Percentiles rank a stretch among this genome's conserved stretches.
phyloP scores from a whole-genome alignment of 2,113 vertebrate species.

The Ptyas mucosa region DNA sequence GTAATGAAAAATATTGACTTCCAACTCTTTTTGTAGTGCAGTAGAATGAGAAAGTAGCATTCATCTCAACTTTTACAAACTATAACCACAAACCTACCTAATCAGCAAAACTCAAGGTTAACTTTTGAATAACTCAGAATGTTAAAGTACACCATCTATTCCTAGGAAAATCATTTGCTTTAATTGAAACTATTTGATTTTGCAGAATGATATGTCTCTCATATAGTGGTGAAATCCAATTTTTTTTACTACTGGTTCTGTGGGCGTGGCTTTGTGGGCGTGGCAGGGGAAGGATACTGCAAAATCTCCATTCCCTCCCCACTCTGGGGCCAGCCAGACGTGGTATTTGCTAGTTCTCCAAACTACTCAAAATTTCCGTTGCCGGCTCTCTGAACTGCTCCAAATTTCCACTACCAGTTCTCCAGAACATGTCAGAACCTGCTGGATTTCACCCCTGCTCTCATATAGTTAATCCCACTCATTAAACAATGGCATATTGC shows the following conservation, averaged over 20 bases:
- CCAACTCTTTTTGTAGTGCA: not conserved
- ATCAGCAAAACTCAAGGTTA: not conserved
- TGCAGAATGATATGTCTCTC: slow-evolving; percentile 45
- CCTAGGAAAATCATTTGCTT: slow-evolving; percentile 42
- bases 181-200: slow-evolving; percentile 39
- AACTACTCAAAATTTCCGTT: too few relatives aligned
- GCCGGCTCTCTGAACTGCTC: too few relatives aligned
- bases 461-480: not conserved
- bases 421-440: too few relatives aligned
- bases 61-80: not conserved
- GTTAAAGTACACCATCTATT: slow-evolving; percentile 26
- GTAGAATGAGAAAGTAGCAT: not conserved
- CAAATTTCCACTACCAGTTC: too few relatives aligned
- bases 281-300: too few relatives aligned
- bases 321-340: too few relatives aligned
- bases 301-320: too few relatives aligned
- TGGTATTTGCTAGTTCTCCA: too few relatives aligned
- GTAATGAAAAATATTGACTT: not conserved
- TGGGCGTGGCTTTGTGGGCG: too few relatives aligned
- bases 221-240: too few relatives aligned
- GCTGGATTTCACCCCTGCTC: too few relatives aligned
- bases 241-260: too few relatives aligned
- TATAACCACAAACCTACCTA: not conserved
- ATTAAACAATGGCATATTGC: not conserved
- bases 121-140: slow-evolving; percentile 36